Base-by-base conservation (phyloP, 2,113 vertebrate species). In the Epinephelus lanceolatus region DNA sequence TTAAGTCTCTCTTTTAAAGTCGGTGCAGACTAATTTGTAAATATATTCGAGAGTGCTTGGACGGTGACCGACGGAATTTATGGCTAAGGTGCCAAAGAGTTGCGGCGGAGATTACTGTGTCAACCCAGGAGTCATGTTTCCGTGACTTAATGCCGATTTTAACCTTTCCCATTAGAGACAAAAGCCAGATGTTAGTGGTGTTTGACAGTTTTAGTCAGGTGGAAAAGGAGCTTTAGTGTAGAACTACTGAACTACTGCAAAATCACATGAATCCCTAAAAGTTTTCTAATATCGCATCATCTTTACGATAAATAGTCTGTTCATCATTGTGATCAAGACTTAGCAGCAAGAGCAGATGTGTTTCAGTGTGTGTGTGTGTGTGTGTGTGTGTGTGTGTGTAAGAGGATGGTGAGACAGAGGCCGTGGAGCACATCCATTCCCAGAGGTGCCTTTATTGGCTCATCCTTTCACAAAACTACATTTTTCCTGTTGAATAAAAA, bases 401-500 rank as follows among this genome's bases (percentile, higher is more conserved):
- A 33, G 25, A n/a, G 59, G 19, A 76, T 53, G 33, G 49, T 55
- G 53, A 66, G 7, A 14, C 13, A 65, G 30, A 85, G 56, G 45
- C 45, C 6, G 19, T 65, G 51, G 21, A 33, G 52, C 25, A 33
- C 57, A 70, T 52, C 57, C 42, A 30, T 53, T 40, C 72, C 79
- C 81, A 40, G 49, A 73, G 52, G 81, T 60, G 57, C 17, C 19
- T 59, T 61, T 76, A 78, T 73, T 70, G 71, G 68, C 47, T 88
- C 79, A 63, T 82, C 70, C 49, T 75, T 81, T 81, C 65, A 83
- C 76, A 86, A 89, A 89, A 82, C 33, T 7, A 23, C 49, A 42
- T 87, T 76, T 78, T 66, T 52, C 56, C 57, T 47, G 21, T 79
- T 87, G 84, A 84, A 89, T 77, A 80, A 80, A 84, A 30, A 45